Percentiles rank a stretch among this genome's conserved stretches.
These are phyloP conservation scores for Leptopilina boulardi DNA, from an alignment of 1,140 invertebrate genomes.

Conservation along the genomic window DNA sequence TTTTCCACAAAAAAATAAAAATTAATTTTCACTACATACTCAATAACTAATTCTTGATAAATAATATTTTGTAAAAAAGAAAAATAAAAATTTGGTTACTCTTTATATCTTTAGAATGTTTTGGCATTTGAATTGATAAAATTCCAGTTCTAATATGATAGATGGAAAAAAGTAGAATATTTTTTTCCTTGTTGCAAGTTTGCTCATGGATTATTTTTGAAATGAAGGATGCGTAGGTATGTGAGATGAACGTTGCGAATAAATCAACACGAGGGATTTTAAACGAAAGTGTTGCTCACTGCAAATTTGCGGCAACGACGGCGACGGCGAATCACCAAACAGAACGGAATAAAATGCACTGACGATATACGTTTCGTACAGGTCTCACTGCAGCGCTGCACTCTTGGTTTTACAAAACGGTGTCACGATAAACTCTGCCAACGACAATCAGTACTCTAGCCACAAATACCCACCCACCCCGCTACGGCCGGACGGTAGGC, in stretches of 20 bases:
- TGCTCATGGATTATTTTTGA: slow-evolving; percentile 36
- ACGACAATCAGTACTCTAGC: slow-evolving; percentile 64
- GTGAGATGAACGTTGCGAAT: slow-evolving; percentile 23
- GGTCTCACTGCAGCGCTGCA: slow-evolving; percentile 51
- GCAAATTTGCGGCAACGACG: slow-evolving; percentile 50
- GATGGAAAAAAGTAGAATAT: slow-evolving; percentile 29
- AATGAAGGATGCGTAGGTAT: slow-evolving; percentile 20
- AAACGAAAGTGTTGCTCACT: slow-evolving; percentile 54
- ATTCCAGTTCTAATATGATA: not conserved
- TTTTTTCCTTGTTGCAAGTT: slow-evolving; percentile 28
- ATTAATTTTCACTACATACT: not conserved
- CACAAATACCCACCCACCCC: slow-evolving; percentile 68
- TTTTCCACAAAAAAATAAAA: not conserved
- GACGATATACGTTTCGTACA: slow-evolving; percentile 53
- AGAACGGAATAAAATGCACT: slow-evolving; percentile 52
- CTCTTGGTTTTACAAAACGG: slow-evolving; percentile 63
- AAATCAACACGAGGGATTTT: slow-evolving; percentile 46
- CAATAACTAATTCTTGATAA: too few relatives aligned
- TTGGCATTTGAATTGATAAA: not conserved
- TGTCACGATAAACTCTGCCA: slow-evolving; percentile 75
- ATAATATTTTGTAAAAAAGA: too few relatives aligned
- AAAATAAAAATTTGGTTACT: not conserved
- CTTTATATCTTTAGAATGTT: not conserved
- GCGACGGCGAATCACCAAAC: slow-evolving; percentile 51
- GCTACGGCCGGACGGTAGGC: slow-evolving; percentile 60